Percentiles rank a stretch among this genome's conserved stretches.
Evolutionary conservation across 2,797 vertebrate genomes (phyloP).

Genomic region (Myotis findleyi): DNA sequence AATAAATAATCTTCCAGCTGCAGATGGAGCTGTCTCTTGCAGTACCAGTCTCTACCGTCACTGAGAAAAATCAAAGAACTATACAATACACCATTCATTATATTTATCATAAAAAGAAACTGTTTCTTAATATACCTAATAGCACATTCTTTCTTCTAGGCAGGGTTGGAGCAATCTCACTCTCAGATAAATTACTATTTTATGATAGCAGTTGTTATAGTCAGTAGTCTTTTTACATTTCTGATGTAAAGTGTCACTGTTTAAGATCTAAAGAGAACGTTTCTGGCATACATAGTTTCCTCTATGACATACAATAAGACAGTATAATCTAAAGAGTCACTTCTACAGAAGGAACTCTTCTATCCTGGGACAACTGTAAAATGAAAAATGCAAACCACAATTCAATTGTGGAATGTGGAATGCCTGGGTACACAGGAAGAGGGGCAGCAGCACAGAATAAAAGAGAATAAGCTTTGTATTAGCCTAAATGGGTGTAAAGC

Average conservation of each 20-base stretch:
- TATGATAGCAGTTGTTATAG: slow-evolving; percentile 15
- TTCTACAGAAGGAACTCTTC: not conserved
- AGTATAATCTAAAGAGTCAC: not conserved
- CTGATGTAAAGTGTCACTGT: slow-evolving; percentile 1
- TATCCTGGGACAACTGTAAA: slow-evolving; percentile 31
- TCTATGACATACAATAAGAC: not conserved
- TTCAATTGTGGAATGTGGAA: not conserved
- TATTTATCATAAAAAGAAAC: slow-evolving; percentile 78
- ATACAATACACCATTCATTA: slow-evolving; percentile 93
- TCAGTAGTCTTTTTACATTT: slow-evolving; percentile 25
- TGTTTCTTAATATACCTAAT: slow-evolving; percentile 64
- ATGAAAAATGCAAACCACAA: slow-evolving; percentile 46
- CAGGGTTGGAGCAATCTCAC: slow-evolving; percentile 28
- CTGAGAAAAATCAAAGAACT: slow-evolving; percentile 87
- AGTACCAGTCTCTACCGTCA: slow-evolving; percentile 93
- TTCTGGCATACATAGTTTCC: slow-evolving; percentile 41
- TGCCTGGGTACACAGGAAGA: not conserved
- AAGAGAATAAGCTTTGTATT: not conserved
- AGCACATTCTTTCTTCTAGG: slow-evolving; percentile 52
- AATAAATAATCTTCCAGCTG: slow-evolving; percentile 90
- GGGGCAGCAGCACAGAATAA: not conserved
- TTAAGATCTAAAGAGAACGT: slow-evolving; percentile 23
- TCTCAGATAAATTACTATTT: slow-evolving; percentile 52
- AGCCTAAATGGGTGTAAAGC: not conserved
- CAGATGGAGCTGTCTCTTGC: slow-evolving; percentile 87